Evolutionary conservation across 2,888 invertebrate genomes (phyloP), one percentile per base, ranked within the genome.

Genomic region (Esperia sulphurella): DNA sequence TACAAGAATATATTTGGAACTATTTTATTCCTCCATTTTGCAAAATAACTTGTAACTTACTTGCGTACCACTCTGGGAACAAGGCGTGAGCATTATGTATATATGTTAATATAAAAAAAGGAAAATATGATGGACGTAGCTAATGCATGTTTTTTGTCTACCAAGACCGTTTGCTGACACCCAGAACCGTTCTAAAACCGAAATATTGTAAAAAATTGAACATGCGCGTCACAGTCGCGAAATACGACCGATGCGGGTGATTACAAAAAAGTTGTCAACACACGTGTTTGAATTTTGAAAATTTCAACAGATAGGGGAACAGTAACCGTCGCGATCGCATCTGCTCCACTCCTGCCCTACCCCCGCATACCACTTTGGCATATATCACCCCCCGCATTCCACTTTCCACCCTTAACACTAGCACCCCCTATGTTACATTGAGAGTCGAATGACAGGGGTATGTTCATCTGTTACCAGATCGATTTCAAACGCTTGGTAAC

Each of bases 251-350:
- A 78, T 83, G 79, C 80, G 83, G 83, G 83, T 68, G 72, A 68
- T 68, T 71, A 71, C 69, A 75, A 83, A 81, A 81, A 79, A 73
- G 77, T 71, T 82, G 84, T 84, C 79, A 83, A 79, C 87, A 73
- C 84, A 87, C 84, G 83, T 83, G 86, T 88, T 83, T 73, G 56
- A 78, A 77, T 78, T 84, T 84, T 62, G 68, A 78, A 83, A 81
- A 72, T 83, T 78, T 63, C 61, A 72, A 74, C 71, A 77, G 80
- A 87, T 83, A 84, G 83, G 83, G 83, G 79, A 79, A 75, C 69
- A 49, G 74, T 84, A 86, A 88, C 88, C 85, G 88, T 82, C 80
- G 80, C 68, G 31, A 55, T 63, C 58, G 77, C 86, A 86, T 86
- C 85, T 86, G 87, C 79, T 55, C 47, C 55, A 53, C 58, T 55